These are phyloP conservation scores for Melieria crassipennis DNA, from an alignment of 2,888 invertebrate genomes.

Conservation along the genomic window DNA sequence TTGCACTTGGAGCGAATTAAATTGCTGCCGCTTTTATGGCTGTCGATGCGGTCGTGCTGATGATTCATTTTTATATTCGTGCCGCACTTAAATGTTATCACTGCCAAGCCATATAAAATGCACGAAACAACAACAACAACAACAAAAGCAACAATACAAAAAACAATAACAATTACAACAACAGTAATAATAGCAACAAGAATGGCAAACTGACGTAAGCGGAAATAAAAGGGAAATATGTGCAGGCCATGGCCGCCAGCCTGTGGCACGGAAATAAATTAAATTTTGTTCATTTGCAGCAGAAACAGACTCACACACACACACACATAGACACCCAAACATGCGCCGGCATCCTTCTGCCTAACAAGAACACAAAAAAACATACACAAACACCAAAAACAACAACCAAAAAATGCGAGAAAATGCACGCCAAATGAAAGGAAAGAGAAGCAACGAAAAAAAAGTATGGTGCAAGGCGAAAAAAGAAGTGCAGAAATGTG, in stretches of 20 bases:
- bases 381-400: constrained; percentile 15
- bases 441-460: too few species aligned
- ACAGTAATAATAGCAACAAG: too few species aligned
- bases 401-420: not conserved
- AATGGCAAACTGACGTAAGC: not conserved
- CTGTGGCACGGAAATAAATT: constrained; percentile 17
- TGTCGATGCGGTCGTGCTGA: not conserved
- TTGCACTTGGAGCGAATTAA: not conserved
- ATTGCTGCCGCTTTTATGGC: not conserved
- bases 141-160: not conserved
- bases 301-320: not conserved
- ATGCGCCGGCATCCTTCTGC: too few species aligned
- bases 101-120: constrained; percentile 7
- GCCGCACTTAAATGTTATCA: not conserved
- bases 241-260: not conserved
- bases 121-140: constrained; percentile 1
- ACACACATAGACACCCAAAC: not conserved
- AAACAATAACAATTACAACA: too few species aligned
- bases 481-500: too few species aligned
- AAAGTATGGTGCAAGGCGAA: too few species aligned
- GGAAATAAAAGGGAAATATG: not conserved
- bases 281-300: constrained; percentile 17
- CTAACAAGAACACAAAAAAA: constrained; percentile 4
- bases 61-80: not conserved
- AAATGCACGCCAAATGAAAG: too few species aligned